Base-by-base conservation (phyloP, 2,113 vertebrate genomes). In the Numenius arquata region DNA sequence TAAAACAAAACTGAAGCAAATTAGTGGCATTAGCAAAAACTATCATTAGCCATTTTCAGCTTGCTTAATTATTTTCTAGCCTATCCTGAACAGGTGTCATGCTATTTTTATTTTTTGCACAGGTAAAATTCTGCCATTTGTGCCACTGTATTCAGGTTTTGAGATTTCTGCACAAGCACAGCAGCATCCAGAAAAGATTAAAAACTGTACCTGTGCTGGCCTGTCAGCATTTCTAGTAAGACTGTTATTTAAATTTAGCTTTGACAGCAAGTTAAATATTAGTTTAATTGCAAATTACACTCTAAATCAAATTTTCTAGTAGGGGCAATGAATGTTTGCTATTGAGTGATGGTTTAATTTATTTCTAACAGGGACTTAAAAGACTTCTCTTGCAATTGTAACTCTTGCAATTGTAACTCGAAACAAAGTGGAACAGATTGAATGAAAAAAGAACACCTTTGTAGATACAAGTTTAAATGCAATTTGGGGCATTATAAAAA, bases 261-360 rank as follows among this genome's bases (percentile, higher is more conserved):
- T 75, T 89, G 89, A 95, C 89, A 95, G 88, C 66, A 95, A 95
- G 91, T 96, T 97, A 96, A 97, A 74, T 97, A 96, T 96, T 89
- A 90, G 85, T 80, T 97, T 97, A 97, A 97, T 89, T 96, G 78
- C 66, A 97, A 97, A 97, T 96, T 97, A 94, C 53, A 84, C 45
- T 93, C 67, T 61, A 73, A 85, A 88, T 94, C 88, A 95, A 95
- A 97, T 96, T 96, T 96, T 89, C 65, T 94, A 83, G 71, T 70
- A 81, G 14, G 41, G 75, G 38, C 67, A 91, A 63, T 77, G 47
- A 87, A 76, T 58, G n/a, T 92, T 97, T 96, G 66, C 53, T 92
- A 55, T 59, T 92, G 96, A 97, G 38, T 93, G 93, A 97, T 90
- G 87, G 77, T 78, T 97, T 97, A 95, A 97, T 97, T 98, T 97